Conservation (phyloP, 1,140 invertebrate species). For the Oppia nitens region DNA sequence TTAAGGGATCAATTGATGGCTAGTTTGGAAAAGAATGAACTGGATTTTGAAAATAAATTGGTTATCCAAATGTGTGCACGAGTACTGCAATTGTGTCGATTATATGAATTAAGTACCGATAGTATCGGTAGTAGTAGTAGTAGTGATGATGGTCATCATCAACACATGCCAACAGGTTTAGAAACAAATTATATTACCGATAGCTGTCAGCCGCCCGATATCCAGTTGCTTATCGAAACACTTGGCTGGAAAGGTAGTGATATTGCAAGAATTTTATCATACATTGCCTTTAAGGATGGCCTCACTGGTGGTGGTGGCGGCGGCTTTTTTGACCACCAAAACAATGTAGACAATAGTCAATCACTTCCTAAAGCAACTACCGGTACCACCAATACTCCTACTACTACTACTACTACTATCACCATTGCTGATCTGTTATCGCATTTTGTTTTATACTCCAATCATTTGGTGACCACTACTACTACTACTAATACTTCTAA, state of each 20-base stretch:
- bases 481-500: too few relatives aligned
- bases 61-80: conserved; percentile 27
- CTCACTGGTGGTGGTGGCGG: background rate
- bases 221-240: conserved; percentile 2
- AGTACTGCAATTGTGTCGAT: conserved; percentile 23
- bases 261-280: conserved; percentile 11
- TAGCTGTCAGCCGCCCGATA: conserved; percentile 5
- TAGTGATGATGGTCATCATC: too few relatives aligned
- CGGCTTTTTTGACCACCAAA: too few relatives aligned
- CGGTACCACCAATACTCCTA: too few relatives aligned
- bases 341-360: background rate
- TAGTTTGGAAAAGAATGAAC: conserved; percentile 14
- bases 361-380: too few relatives aligned
- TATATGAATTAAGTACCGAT: background rate
- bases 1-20: background rate
- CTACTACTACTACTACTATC: too few relatives aligned
- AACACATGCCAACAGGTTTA: too few relatives aligned
- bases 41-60: conserved; percentile 29
- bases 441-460: conserved; percentile 14
- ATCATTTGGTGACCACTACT: conserved; percentile 16
- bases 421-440: conserved; percentile 17
- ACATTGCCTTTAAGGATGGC: conserved; percentile 8
- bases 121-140: too few relatives aligned
- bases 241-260: conserved; percentile 10
- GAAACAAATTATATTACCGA: background rate